Conservation (phyloP, 2,888 invertebrate species). For the Lycocerus yunnanus region DNA sequence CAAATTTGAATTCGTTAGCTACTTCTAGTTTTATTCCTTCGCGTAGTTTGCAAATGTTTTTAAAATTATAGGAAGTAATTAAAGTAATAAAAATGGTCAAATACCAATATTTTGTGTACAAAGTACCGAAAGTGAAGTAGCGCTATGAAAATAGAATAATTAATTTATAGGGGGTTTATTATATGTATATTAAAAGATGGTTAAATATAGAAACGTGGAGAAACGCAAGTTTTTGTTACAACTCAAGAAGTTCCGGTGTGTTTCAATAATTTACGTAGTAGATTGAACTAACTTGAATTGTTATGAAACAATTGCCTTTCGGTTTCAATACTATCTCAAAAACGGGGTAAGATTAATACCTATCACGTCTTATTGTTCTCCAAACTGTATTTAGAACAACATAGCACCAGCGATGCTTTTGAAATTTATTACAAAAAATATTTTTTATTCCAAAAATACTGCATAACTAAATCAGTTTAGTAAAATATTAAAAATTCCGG, state of each 20-base stretch:
- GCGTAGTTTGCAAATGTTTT: too few relatives aligned
- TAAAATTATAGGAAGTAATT: too few relatives aligned
- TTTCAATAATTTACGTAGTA: neutral
- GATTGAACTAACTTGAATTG: neutral
- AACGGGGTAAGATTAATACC: neutral
- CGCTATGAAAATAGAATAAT: neutral
- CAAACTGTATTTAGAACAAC: neutral
- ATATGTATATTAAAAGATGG: neutral
- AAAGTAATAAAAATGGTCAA: too few relatives aligned
- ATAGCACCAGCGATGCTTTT: neutral
- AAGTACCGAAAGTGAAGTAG: neutral
- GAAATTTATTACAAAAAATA: neutral
- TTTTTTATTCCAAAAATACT: neutral
- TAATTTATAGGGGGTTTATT: neutral
- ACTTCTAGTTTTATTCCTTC: too few relatives aligned
- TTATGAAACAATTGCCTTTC: neutral
- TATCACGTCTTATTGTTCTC: neutral
- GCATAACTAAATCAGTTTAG: too few relatives aligned
- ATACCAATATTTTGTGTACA: too few relatives aligned
- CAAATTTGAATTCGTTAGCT: too few relatives aligned
- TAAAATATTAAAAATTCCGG: too few relatives aligned
- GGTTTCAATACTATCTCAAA: neutral
- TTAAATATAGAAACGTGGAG: neutral
- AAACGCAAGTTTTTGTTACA: neutral
- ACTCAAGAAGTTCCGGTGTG: neutral